These are phyloP conservation scores for Macaria liturata DNA, from an alignment of 2,888 invertebrate genomes.

Conservation along the genomic window DNA sequence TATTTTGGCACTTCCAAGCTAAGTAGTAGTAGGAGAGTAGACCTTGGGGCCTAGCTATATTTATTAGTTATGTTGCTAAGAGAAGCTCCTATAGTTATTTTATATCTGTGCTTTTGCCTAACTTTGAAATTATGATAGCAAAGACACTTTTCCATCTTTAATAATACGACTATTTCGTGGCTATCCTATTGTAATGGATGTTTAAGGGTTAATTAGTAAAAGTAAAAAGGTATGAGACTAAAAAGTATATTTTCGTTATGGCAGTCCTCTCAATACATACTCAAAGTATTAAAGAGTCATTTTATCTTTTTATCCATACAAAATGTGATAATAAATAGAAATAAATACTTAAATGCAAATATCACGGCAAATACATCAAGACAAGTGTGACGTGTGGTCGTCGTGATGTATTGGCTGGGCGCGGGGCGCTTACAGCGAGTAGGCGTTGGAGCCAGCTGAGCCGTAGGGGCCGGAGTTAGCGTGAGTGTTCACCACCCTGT, in stretches of 20 bases:
- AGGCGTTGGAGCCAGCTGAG: slow-evolving; percentile 61
- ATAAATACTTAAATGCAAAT: slow-evolving; percentile 50
- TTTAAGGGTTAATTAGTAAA: background rate
- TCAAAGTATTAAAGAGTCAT: background rate
- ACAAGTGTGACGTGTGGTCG: slow-evolving; percentile 70
- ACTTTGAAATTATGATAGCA: too few relatives aligned
- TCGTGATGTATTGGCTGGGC: slow-evolving; percentile 69
- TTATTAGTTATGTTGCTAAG: too few relatives aligned
- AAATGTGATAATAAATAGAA: slow-evolving; percentile 12
- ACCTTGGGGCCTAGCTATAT: too few relatives aligned
- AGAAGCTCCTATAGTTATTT: too few relatives aligned
- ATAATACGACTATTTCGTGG: too few relatives aligned
- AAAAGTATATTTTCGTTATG: slow-evolving; percentile 21
- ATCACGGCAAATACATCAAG: slow-evolving; percentile 70
- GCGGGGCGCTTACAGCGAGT: slow-evolving; percentile 45
- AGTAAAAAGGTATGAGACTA: slow-evolving; percentile 2
- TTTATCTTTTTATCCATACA: too few relatives aligned
- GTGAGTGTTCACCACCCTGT: slow-evolving; percentile 57
- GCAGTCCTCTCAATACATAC: slow-evolving; percentile 17
- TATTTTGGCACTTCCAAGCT: too few relatives aligned
- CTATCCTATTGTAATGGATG: too few relatives aligned
- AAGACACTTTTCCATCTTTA: too few relatives aligned
- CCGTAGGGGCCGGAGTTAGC: slow-evolving; percentile 57
- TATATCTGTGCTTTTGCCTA: too few relatives aligned
- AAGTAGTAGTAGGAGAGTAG: too few relatives aligned